Evolutionary conservation across 2,113 vertebrate genomes (phyloP), one percentile per base, ranked within the genome.

Genomic region (Empidonax alnorum): DNA sequence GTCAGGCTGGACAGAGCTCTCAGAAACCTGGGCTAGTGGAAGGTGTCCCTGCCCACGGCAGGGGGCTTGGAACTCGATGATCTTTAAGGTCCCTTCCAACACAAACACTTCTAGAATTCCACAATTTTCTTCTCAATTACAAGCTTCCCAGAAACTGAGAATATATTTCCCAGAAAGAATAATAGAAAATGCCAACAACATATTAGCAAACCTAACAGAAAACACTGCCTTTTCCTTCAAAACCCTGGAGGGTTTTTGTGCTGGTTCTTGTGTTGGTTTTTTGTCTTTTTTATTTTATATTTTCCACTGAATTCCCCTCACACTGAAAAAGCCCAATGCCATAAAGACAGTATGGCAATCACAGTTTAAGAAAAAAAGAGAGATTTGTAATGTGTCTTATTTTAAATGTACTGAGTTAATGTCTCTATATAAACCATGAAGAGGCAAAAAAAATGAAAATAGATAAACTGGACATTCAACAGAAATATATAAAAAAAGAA

Each of bases 1-100:
- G 30, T 16, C 62, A 53, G 62, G 33, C 0, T 61, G 78, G 55
- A 61, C 0, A 0, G 3, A 20, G 8, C 39, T 46, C 13, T 28
- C 68, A 67, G 53, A 20, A 30, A 0, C 7, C 24, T 47, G 47
- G 41, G 9, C 9, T 2, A 27, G 14, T 47, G 62, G 21, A 47
- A 69, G 24, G 12, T 15, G 30, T 31, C 24, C 17, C 28, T 41
- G n/a, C n/a, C 14, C 14, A 12, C 14, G 69, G 39, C 52, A 46
- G 39, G 7, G 13, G 6, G 19, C 12, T 1, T 75, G 46, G 46
- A 53, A 55, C 11, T 9, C 14, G n/a, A 6, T 18, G 47, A 35
- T 13, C 7, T 76, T 49, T 47, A 68, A 76, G 23, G 23, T 46
- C 15, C 33, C 24, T 69, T 69, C 55, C 87, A 76, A 31, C 7